Conservation (phyloP, 2,797 vertebrate species). For the Serranus cabrilla region DNA sequence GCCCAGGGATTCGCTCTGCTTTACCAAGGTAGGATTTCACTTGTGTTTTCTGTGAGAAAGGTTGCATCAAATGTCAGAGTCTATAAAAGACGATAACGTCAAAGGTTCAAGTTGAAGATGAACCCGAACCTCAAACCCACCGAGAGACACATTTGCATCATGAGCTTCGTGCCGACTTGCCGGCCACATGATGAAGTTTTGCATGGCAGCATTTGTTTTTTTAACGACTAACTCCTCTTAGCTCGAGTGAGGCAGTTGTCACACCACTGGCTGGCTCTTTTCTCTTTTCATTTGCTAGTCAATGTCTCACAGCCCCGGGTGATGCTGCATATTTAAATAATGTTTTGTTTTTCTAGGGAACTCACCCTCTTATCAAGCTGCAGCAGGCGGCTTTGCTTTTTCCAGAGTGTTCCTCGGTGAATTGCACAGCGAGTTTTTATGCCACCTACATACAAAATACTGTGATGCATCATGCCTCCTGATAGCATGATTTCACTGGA, state of each 20-base stretch:
- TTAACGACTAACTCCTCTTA: conserved; percentile 18
- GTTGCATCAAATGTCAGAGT: neutral
- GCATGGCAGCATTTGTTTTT: conserved; percentile 36
- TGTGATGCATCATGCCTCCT: conserved; percentile 10
- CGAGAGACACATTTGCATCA: conserved; percentile 51
- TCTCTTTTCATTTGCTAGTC: conserved; percentile 74
- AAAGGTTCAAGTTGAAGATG: too few species aligned
- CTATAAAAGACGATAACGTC: too few species aligned
- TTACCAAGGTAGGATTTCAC: conserved; percentile 88
- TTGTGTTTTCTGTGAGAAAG: neutral
- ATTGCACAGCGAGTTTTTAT: conserved; percentile 44
- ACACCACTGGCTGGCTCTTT: conserved; percentile 50
- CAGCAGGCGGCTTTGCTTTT: conserved; percentile 42
- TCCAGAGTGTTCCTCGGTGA: conserved; percentile 35
- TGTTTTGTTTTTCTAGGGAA: conserved; percentile 65
- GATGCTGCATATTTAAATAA: conserved; percentile 70
- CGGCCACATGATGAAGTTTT: conserved; percentile 50
- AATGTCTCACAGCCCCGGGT: conserved; percentile 64
- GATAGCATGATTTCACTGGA: conserved; percentile 26
- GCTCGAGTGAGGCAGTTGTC: conserved; percentile 40
- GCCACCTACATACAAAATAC: conserved; percentile 49
- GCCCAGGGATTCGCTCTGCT: conserved; percentile 94
- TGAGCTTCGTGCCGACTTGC: conserved; percentile 35
- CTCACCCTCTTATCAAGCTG: conserved; percentile 60
- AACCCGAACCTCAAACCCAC: conserved; percentile 13